These are phyloP conservation scores for Lineus longissimus DNA, from an alignment of 1,140 invertebrate species.

Conservation along the genomic window DNA sequence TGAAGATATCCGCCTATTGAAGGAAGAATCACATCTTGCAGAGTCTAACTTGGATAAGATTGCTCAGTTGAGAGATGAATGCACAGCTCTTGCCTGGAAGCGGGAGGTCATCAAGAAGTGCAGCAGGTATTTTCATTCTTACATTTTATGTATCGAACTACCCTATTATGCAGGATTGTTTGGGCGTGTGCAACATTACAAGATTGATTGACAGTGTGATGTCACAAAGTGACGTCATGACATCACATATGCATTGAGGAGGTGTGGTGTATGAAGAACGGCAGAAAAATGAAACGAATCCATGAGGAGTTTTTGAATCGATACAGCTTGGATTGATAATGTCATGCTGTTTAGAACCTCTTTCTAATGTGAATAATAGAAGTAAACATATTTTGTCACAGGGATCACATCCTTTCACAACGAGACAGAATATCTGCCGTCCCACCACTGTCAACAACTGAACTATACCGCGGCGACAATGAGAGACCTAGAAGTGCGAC, in stretches of 20 bases:
- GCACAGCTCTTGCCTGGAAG: slow-evolving; percentile 41
- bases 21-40: slow-evolving; percentile 42
- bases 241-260: no score
- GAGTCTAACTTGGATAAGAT: slow-evolving; percentile 42
- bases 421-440: slow-evolving; percentile 31
- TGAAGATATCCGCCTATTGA: slow-evolving; percentile 49
- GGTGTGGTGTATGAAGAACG: no score
- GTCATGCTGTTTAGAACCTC: no score
- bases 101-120: slow-evolving; percentile 26
- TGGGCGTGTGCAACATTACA: background rate
- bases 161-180: background rate
- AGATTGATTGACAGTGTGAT: background rate
- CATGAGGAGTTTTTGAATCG: no score
- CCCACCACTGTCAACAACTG: slow-evolving; percentile 29
- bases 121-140: slow-evolving; percentile 3
- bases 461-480: slow-evolving; percentile 31
- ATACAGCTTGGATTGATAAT: no score
- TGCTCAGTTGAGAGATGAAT: slow-evolving; percentile 47
- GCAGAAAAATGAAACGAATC: no score
- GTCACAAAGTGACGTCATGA: no score
- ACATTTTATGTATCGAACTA: background rate
- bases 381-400: no score
- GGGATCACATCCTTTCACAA: slow-evolving; percentile 26
- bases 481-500: slow-evolving; percentile 23
- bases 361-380: no score